phyloP scores from a whole-genome alignment of 1,140 invertebrate species.

The Achroia grisella region DNA sequence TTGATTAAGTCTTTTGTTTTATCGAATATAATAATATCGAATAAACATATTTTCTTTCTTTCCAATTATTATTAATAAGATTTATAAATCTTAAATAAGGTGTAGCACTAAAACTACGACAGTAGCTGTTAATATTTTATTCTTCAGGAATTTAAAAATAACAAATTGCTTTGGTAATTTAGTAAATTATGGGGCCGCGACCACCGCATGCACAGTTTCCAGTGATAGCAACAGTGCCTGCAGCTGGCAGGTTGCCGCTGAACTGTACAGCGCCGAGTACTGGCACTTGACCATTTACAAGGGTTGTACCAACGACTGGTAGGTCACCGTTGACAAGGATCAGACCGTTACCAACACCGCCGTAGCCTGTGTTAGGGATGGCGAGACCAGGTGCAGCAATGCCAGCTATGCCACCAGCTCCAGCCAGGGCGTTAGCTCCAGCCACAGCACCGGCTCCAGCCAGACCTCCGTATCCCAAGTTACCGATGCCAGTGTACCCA shows the following conservation, averaged over 20 bases:
- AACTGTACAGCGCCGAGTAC: constrained; percentile 7
- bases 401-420: background rate
- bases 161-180: too few species aligned
- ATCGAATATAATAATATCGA: too few species aligned
- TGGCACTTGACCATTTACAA: constrained; percentile 9
- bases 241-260: constrained; percentile 14
- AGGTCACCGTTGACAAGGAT: constrained; percentile 8
- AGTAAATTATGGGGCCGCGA: too few species aligned
- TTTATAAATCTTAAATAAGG: too few species aligned
- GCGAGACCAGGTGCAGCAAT: background rate
- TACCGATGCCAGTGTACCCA: background rate
- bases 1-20: too few species aligned
- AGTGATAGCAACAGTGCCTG: constrained; percentile 16
- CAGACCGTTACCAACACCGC: constrained; percentile 6
- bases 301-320: constrained; percentile 12
- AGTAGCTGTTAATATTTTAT: too few species aligned
- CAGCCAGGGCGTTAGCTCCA: background rate
- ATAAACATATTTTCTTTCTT: too few species aligned
- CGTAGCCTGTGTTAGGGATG: constrained; percentile 2
- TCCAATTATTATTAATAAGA: too few species aligned
- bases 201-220: constrained; percentile 16
- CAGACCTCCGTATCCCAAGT: too few species aligned
- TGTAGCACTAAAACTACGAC: too few species aligned
- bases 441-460: background rate
- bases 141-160: too few species aligned